These are phyloP conservation scores for Phasia obesa DNA, from an alignment of 2,888 invertebrate species.

Conservation along the genomic window DNA sequence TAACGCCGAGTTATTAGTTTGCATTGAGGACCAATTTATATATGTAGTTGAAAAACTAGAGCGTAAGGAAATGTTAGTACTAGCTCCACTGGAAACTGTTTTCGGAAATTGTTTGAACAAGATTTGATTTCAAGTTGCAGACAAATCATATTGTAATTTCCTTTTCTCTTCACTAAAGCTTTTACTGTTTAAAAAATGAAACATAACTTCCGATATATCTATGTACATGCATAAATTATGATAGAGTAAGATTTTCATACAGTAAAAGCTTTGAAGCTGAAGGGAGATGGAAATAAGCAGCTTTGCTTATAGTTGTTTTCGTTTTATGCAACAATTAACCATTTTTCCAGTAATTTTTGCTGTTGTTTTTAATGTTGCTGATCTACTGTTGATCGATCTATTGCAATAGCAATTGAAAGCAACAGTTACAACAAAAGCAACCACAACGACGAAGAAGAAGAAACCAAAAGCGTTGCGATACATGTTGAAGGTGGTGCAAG, in stretches of 20 bases:
- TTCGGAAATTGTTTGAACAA: too few relatives aligned
- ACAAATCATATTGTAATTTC: not conserved
- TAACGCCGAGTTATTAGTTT: too few relatives aligned
- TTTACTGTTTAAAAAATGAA: conserved; percentile 29
- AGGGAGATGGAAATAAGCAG: not conserved
- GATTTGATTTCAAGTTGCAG: too few relatives aligned
- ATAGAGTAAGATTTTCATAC: conserved; percentile 34
- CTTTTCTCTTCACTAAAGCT: not conserved
- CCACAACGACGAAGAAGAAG: conserved; percentile 8
- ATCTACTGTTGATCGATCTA: conserved; percentile 61
- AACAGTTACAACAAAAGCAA: not conserved
- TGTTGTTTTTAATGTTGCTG: conserved; percentile 29
- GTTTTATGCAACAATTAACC: conserved; percentile 65
- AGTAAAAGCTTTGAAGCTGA: not conserved
- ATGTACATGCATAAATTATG: not conserved
- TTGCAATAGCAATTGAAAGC: conserved; percentile 34
- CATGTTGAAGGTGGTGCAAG: conserved; percentile 48
- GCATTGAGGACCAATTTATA: too few relatives aligned
- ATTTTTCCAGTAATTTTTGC: conserved; percentile 54
- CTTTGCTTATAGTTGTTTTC: conserved; percentile 22
- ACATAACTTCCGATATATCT: not conserved
- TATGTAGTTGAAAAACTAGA: too few relatives aligned
- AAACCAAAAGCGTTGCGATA: conserved; percentile 16
- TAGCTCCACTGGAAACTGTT: too few relatives aligned
- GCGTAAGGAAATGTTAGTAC: too few relatives aligned